phyloP scores from a whole-genome alignment of 2,888 invertebrate genomes.

The Lepidochitona cinerea region DNA sequence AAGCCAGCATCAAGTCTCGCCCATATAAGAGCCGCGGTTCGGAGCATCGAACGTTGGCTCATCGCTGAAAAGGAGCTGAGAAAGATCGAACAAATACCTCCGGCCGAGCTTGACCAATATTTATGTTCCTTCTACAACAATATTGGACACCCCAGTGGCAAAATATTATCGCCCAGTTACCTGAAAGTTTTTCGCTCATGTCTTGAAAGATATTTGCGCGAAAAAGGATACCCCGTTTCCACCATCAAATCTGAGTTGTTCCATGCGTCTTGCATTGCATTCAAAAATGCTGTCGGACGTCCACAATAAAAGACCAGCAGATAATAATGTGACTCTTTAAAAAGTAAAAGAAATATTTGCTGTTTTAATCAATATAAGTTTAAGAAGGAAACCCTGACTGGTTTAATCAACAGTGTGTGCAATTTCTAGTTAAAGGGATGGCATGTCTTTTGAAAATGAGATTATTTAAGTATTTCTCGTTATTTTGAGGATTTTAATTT shows the following conservation, averaged over 20 bases:
- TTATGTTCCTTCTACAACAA: neutral
- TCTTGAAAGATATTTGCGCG: neutral
- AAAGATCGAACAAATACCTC: neutral
- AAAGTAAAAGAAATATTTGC: too few relatives aligned
- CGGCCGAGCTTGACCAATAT: neutral
- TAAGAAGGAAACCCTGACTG: too few relatives aligned
- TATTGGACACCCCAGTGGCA: neutral
- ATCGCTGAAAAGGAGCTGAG: neutral
- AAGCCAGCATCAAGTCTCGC: neutral
- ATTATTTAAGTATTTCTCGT: too few relatives aligned
- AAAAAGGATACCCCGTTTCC: neutral
- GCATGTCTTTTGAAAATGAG: too few relatives aligned
- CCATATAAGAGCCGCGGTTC: neutral
- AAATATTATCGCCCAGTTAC: neutral
- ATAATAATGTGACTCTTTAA: too few relatives aligned
- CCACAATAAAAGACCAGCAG: too few relatives aligned
- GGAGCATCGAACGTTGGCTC: neutral
- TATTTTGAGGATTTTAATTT: too few relatives aligned
- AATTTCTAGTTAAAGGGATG: too few relatives aligned
- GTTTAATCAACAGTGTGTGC: too few relatives aligned
- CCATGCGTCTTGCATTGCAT: neutral
- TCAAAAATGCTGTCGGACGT: too few relatives aligned
- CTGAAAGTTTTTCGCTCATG: neutral
- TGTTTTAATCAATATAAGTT: too few relatives aligned
- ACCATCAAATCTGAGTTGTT: neutral